These are phyloP conservation scores for Rugalucina vietnamica DNA, from an alignment of 2,888 invertebrate genomes.

Conservation along the genomic window DNA sequence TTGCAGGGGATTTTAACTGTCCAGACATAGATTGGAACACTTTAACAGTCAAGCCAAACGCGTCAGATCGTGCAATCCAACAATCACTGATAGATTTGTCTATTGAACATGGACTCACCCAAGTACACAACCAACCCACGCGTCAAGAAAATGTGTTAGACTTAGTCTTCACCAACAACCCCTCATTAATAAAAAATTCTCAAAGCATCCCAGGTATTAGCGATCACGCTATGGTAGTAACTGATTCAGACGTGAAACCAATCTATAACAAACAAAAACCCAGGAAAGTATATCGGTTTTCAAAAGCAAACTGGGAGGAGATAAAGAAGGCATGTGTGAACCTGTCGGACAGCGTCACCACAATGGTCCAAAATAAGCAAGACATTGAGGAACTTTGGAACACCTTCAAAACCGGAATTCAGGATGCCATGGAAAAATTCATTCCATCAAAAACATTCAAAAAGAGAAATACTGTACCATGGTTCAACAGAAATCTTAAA, in stretches of 20 bases:
- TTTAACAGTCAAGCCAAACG: neutral
- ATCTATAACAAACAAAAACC: neutral
- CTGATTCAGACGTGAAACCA: conserved; percentile 19
- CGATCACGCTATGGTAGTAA: conserved; percentile 30
- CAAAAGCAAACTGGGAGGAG: conserved; percentile 20
- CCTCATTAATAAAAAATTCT: conserved; percentile 21
- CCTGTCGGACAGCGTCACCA: neutral
- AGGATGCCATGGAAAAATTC: neutral
- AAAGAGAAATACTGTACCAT: neutral
- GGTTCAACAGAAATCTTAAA: neutral
- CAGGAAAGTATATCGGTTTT: neutral
- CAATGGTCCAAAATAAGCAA: neutral
- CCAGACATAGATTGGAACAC: neutral
- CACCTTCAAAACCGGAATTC: neutral
- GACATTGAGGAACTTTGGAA: neutral
- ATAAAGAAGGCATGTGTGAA: neutral
- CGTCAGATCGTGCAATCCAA: neutral
- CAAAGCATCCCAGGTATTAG: conserved; percentile 20
- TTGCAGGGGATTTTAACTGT: conserved; percentile 3
- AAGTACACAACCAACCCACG: conserved; percentile 19
- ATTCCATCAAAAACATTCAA: neutral
- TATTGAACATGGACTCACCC: neutral
- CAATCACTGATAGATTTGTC: neutral
- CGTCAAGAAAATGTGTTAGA: conserved; percentile 8
- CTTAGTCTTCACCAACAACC: conserved; percentile 21